These are phyloP conservation scores for Promerops cafer DNA, from an alignment of 2,113 vertebrate species.

Conservation along the genomic window DNA sequence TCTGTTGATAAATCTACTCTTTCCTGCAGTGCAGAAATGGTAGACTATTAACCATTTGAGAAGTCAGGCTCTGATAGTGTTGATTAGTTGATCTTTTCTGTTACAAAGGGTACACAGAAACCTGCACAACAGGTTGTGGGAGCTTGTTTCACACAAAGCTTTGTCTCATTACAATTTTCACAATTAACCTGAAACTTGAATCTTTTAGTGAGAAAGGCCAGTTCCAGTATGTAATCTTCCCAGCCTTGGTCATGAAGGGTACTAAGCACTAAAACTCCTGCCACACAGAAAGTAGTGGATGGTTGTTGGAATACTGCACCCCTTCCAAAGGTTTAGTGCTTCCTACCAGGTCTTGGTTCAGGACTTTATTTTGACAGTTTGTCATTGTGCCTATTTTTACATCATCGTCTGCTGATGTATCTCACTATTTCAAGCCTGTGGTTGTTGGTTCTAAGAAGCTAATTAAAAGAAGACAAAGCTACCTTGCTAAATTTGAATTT, in stretches of 20 bases:
- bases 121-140: constrained; percentile 6
- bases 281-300: not conserved
- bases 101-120: constrained; percentile 32
- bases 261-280: not conserved
- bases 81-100: not conserved
- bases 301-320: not conserved
- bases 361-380: not conserved
- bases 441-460: not conserved
- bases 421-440: not conserved
- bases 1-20: not conserved
- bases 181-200: constrained; percentile 49
- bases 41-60: not conserved
- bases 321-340: not conserved
- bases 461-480: not conserved
- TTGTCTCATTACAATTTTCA: constrained; percentile 22
- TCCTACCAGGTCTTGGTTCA: not conserved
- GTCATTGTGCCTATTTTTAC: not conserved
- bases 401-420: not conserved
- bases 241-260: fast-evolving
- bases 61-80: not conserved
- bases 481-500: not conserved
- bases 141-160: not conserved
- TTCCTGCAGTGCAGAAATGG: not conserved
- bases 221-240: not conserved
- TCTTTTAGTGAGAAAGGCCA: not conserved